A percentile compares a stretch with the other conserved stretches of the same genome.
These are phyloP conservation scores for Periophthalmodon schlosseri DNA, from an alignment of 2,113 vertebrate species.

Conservation along the genomic window DNA sequence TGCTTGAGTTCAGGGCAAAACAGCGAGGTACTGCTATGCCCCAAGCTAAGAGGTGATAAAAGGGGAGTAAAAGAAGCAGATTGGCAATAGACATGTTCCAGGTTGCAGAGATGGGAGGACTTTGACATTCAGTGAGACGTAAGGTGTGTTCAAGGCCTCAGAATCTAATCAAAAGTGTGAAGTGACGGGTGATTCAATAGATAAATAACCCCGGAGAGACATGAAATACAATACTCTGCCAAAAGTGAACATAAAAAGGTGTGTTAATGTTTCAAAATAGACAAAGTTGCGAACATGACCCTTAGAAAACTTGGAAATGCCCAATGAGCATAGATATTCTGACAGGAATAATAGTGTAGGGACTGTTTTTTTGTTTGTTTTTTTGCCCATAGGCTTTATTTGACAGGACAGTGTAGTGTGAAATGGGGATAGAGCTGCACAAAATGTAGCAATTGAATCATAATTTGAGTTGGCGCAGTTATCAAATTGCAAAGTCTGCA, in stretches of 20 bases:
- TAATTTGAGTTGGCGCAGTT: no score
- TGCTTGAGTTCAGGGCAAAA: conserved; percentile 51
- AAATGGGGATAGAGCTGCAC: neutral
- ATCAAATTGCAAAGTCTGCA: no score
- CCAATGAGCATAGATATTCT: neutral
- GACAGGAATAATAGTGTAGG: neutral
- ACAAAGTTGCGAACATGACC: neutral
- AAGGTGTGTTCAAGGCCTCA: conserved; percentile 32
- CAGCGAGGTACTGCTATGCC: conserved; percentile 33
- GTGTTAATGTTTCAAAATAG: neutral
- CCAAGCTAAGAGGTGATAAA: conserved; percentile 32
- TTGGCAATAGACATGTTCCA: conserved; percentile 48
- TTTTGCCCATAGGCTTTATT: neutral
- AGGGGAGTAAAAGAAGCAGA: conserved; percentile 36
- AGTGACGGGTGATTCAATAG: conserved; percentile 36
- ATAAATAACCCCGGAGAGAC: conserved; percentile 52
- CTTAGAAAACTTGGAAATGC: neutral
- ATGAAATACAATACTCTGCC: conserved; percentile 18
- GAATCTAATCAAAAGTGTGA: conserved; percentile 46
- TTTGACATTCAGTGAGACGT: conserved; percentile 20
- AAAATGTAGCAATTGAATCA: no score
- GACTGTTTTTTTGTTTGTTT: neutral
- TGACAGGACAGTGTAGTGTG: neutral
- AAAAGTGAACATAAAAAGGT: neutral
- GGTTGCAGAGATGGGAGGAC: conserved; percentile 30